A percentile compares a stretch with the other conserved stretches of the same genome.
Evolutionary conservation across 2,888 invertebrate species (phyloP).

Genomic region (Unio pictorum): DNA sequence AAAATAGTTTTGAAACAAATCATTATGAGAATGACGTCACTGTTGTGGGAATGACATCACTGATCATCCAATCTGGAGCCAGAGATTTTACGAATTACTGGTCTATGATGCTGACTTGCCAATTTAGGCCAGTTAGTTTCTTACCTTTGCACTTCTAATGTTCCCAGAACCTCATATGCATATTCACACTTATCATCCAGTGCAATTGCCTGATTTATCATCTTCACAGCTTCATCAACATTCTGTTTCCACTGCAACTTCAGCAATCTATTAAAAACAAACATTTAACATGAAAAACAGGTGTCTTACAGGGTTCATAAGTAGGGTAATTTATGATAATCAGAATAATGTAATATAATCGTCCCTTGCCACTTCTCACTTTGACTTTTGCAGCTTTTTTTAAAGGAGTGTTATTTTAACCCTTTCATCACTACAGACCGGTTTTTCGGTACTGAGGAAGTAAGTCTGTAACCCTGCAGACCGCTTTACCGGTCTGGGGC

Average conservation of each 20-base stretch:
- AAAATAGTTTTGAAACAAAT: no score
- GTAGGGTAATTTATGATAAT: neutral
- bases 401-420: no score
- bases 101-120: neutral
- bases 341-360: neutral
- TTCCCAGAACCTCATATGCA: slow-evolving; percentile 95
- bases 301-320: neutral
- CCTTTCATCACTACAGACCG: no score
- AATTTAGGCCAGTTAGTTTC: slow-evolving; percentile 21
- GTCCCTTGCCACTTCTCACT: no score
- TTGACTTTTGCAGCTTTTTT: no score
- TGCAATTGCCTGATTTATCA: slow-evolving; percentile 86
- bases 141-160: slow-evolving; percentile 93
- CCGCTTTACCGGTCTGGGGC: no score
- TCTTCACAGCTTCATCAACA: slow-evolving; percentile 82
- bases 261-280: slow-evolving; percentile 73
- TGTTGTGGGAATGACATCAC: no score
- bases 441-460: no score
- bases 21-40: no score
- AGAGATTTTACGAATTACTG: no score
- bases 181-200: slow-evolving; percentile 93
- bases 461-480: no score
- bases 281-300: neutral
- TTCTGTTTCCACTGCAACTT: slow-evolving; percentile 89
- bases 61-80: no score